Evolutionary conservation across 2,797 vertebrate genomes (phyloP).

Genomic region (Fistularia commersonii): DNA sequence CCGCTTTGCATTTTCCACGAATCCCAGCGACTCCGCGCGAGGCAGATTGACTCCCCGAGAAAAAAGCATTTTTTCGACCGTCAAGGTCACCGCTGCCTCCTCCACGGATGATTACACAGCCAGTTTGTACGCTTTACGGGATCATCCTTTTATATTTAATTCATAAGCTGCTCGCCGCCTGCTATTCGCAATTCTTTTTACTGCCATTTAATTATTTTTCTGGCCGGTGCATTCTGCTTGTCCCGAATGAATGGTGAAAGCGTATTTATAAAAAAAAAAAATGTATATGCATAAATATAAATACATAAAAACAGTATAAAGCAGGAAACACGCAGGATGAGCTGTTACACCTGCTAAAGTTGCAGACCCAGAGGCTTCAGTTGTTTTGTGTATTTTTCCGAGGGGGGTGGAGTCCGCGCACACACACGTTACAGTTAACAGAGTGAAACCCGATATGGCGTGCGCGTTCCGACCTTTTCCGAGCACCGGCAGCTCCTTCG

Average conservation of each 20-base stretch:
- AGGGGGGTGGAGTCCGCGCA: too few species aligned
- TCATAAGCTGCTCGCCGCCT: slow-evolving; percentile 17
- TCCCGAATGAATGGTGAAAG: slow-evolving; percentile 16
- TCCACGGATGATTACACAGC: slow-evolving; percentile 27
- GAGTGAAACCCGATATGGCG: too few species aligned
- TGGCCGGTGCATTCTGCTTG: background rate
- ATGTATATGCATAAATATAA: too few species aligned
- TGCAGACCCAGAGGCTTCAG: too few species aligned
- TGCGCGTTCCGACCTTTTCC: too few species aligned
- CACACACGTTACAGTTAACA: too few species aligned
- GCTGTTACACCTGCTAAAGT: too few species aligned
- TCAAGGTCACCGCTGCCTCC: slow-evolving; percentile 36
- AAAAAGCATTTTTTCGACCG: slow-evolving; percentile 8
- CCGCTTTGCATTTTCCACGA: background rate
- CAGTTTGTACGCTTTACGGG: slow-evolving; percentile 26
- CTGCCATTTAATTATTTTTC: slow-evolving; percentile 11
- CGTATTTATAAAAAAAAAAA: too few species aligned
- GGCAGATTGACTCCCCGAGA: slow-evolving; percentile 31
- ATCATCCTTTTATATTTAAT: slow-evolving; percentile 42
- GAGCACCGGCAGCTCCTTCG: too few species aligned
- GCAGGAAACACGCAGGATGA: too few species aligned
- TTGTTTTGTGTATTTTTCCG: too few species aligned
- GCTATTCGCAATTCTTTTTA: slow-evolving; percentile 7
- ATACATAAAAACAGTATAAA: too few species aligned
- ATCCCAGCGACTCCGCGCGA: slow-evolving; percentile 15